phyloP scores from a whole-genome alignment of 1,140 invertebrate species.

The Zaprionus taronus region DNA sequence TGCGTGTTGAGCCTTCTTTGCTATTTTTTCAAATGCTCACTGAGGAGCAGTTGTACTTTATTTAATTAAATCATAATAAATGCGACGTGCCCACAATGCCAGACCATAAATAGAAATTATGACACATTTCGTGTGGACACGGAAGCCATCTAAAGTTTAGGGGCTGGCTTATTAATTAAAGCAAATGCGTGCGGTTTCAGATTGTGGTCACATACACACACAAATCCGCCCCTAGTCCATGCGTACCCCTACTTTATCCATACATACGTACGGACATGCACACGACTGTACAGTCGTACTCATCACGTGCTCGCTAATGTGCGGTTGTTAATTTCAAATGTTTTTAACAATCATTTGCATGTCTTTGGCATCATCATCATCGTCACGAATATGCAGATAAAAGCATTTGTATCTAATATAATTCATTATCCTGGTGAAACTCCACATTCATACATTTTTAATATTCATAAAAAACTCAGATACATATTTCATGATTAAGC shows the following conservation, averaged over 20 bases:
- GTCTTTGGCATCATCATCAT: constrained; percentile 22
- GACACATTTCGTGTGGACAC: constrained; percentile 78
- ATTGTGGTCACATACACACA: constrained; percentile 58
- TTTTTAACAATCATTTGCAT: constrained; percentile 55
- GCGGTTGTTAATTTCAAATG: constrained; percentile 41
- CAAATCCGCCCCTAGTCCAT: constrained; percentile 6
- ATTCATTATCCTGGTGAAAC: constrained; percentile 34
- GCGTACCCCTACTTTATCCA: neutral
- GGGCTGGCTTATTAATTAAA: constrained; percentile 75
- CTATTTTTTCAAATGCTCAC: constrained; percentile 72
- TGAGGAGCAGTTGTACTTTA: constrained; percentile 75
- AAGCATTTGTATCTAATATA: constrained; percentile 41
- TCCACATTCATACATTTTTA: constrained; percentile 8
- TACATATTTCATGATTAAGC: too few species aligned
- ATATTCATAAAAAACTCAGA: neutral
- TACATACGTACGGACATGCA: neutral
- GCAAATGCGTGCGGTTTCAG: constrained; percentile 67
- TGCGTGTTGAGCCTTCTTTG: constrained; percentile 44
- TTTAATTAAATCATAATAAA: constrained; percentile 81
- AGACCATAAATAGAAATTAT: constrained; percentile 80
- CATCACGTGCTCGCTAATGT: constrained; percentile 48
- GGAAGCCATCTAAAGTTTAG: constrained; percentile 62
- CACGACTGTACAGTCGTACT: neutral
- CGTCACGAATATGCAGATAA: constrained; percentile 51
- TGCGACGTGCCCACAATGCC: constrained; percentile 56